Evolutionary conservation across 2,113 vertebrate genomes (phyloP), one percentile per base, ranked within the genome.

Genomic region (Athene cunicularia): DNA sequence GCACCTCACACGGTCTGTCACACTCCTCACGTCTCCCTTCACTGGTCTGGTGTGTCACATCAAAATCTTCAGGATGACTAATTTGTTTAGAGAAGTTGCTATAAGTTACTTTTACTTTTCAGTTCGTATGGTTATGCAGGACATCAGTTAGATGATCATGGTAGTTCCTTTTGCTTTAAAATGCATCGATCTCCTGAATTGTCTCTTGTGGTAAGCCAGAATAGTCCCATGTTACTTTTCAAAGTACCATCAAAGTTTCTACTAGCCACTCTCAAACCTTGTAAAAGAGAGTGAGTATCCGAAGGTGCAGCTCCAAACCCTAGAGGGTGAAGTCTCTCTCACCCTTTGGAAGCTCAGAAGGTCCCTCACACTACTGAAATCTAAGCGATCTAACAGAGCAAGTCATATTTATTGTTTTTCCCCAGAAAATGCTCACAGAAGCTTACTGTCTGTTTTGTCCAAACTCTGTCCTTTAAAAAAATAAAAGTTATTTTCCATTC

Each of bases 1-100:
- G 28, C 24, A 20, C 12, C 53, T 85, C 86, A 19, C 32, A 3
- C 1, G 3, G 9, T 6, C 63, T 64, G 68, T 67, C 50, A 7
- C 6, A 2, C 19, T 53, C 18, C 28, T 90, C 55, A 11, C 4
- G 0, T 41, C 7, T 30, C n/a, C 45, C 14, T 33, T 55, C 0
- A 0, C 6, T 85, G 39, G 14, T 72, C 62, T 75, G 30, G 9
- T 72, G 37, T 84, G 23, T 24, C 19, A 6, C 0, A 0, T 37
- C 3, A 3, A 60, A 77, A n/a, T 7, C 15, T 23, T 73, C 35
- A 16, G 19, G 53, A 22, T 41, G 22, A 70, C 16, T 7, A 15
- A 19, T 64, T 80, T 75, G 14, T 77, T 81, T 20, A 59, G 43
- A 63, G 47, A 45, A 60, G 55, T 52, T 56, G n/a, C 43, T 88